Percentiles rank a stretch among this genome's conserved stretches.
phyloP scores from a whole-genome alignment of 2,888 invertebrate species.

The Pristionchus fissidentatus region DNA sequence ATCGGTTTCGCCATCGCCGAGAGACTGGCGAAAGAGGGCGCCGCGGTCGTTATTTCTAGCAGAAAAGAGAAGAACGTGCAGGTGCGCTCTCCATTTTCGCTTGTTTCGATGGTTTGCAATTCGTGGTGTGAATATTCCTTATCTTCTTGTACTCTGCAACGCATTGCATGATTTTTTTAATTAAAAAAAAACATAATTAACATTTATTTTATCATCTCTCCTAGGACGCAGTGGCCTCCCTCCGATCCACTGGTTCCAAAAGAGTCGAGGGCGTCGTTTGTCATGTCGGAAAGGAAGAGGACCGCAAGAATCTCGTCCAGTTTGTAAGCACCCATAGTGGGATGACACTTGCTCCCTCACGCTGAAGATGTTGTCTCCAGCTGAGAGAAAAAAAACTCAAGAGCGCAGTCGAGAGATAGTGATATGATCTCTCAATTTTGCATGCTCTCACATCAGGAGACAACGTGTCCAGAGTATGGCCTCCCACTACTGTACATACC shows the following conservation, averaged over 20 bases:
- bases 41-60: constrained; percentile 91
- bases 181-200: background rate
- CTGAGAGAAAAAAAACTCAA: background rate
- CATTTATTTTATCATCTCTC: background rate
- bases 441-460: too few species aligned
- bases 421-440: too few species aligned
- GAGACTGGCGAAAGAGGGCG: constrained; percentile 89
- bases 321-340: constrained; percentile 54
- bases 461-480: too few species aligned
- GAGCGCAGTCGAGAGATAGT: background rate
- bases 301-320: constrained; percentile 84
- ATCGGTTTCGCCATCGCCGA: constrained; percentile 93
- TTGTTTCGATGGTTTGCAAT: too few species aligned
- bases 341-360: background rate
- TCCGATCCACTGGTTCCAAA: constrained; percentile 81
- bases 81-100: too few species aligned
- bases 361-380: too few species aligned
- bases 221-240: constrained; percentile 82
- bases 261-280: constrained; percentile 86
- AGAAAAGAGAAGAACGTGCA: constrained; percentile 90
- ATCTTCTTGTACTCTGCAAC: too few species aligned
- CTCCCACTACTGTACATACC: too few species aligned
- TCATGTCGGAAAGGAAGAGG: constrained; percentile 89
- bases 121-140: too few species aligned
- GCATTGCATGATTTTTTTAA: too few species aligned